These are phyloP conservation scores for Petrocephalus microphthalmus DNA, from an alignment of 2,113 vertebrate genomes.

Conservation along the genomic window DNA sequence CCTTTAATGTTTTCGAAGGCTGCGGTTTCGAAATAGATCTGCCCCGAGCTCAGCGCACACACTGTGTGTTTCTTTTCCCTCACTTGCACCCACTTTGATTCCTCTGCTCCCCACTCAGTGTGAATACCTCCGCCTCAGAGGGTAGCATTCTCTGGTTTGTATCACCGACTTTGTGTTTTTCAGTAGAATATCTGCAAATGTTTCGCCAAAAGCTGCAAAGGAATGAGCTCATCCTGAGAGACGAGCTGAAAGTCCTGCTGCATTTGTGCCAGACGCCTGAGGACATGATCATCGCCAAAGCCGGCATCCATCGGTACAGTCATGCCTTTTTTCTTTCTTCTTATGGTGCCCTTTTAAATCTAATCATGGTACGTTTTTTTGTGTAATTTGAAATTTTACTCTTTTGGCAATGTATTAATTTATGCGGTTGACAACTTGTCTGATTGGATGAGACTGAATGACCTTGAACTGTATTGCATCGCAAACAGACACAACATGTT, in stretches of 20 bases:
- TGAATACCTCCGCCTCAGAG: neutral
- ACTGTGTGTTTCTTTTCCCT: neutral
- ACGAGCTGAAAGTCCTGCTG: constrained; percentile 74
- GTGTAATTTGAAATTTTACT: neutral
- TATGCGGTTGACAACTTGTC: neutral
- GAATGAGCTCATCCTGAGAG: constrained; percentile 66
- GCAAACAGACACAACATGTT: neutral
- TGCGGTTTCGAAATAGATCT: neutral
- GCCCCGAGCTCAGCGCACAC: neutral
- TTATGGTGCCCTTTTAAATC: neutral
- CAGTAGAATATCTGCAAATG: constrained; percentile 68
- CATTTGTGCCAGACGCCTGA: constrained; percentile 74
- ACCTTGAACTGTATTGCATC: neutral
- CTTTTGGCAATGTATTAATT: neutral
- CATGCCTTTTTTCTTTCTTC: neutral
- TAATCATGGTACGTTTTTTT: neutral
- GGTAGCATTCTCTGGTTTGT: neutral
- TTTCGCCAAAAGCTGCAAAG: constrained; percentile 70
- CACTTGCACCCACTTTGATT: neutral
- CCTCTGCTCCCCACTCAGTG: neutral
- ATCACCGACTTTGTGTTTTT: constrained; percentile 29
- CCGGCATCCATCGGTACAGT: constrained; percentile 73
- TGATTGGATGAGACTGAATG: neutral
- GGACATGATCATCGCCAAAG: constrained; percentile 69
- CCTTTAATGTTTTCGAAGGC: neutral